phyloP scores from a whole-genome alignment of 2,888 invertebrate species.

The Hecatera dysodea region DNA sequence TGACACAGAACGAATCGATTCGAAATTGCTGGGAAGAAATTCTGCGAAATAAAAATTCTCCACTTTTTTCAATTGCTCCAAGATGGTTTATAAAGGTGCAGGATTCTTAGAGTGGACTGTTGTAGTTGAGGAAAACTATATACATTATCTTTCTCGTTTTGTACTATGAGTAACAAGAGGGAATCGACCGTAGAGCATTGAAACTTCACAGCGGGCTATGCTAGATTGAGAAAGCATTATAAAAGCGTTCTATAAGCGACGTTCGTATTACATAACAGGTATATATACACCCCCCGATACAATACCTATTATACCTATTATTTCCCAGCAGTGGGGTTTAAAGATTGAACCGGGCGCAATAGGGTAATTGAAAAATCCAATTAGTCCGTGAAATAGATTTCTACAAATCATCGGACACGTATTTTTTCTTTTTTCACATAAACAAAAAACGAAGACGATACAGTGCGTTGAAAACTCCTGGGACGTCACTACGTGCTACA shows the following conservation, averaged over 20 bases:
- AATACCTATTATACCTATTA: no score
- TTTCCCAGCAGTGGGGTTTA: no score
- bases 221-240: background rate
- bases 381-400: no score
- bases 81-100: background rate
- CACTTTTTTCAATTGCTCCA: background rate
- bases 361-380: no score
- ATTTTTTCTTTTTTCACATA: no score
- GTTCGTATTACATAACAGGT: no score
- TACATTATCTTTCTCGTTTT: background rate
- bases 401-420: no score
- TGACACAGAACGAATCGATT: background rate
- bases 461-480: no score
- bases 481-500: no score
- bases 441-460: no score
- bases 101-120: conserved; percentile 7
- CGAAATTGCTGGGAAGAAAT: background rate
- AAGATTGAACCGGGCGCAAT: no score
- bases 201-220: background rate
- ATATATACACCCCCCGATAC: no score
- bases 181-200: background rate
- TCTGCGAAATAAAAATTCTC: background rate
- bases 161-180: background rate
- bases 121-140: background rate
- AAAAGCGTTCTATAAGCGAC: background rate